Base-by-base conservation (phyloP, 1,140 invertebrate species). In the Drosophila lowei region DNA sequence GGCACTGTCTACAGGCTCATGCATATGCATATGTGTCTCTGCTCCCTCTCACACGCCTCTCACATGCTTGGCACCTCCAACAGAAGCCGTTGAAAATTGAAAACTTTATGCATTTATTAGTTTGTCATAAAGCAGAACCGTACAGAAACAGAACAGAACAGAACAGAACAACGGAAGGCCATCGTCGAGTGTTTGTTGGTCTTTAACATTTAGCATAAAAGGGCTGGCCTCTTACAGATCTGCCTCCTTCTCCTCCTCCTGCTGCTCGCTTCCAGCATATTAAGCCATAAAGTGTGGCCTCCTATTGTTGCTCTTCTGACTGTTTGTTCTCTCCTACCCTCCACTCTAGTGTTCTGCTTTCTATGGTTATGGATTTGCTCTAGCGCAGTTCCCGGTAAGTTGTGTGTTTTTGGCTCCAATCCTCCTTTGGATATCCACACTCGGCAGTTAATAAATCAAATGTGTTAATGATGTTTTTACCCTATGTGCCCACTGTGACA, bases 391-490 rank as follows among this genome's bases (percentile, higher is more conserved):
- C 77, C 68, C 67, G 57, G 54, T 56, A 85, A 85, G 81, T 84
- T 68, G 43, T 56, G 55, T 34, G 30, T 34, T 34, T 34, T 34
- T 9, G 34, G 63, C 63, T 74, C 55, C 59, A 67, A 68, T 50
- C 63, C 55, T 44, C 59, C 62, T 64, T 55, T 30, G 61, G 61
- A 38, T 38, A 38, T 38, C 34, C 23, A 41, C 70, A 84, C 73
- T 85, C 79, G 76, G 62, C 80, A 90, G 88, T 88, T 85, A 90
- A 91, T 91, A 91, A 91, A 91, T 91, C 90, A 91, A 85, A 90
- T 72, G 72, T 85, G 89, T 91, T 91, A 91, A 91, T 91, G 90
- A 91, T 91, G 90, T 90, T 91, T 86, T 89, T 89, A 86, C 84
- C 86, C 80, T 66, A 64, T 73, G 81, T 86, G 81, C 81, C 81